Evolutionary conservation across 2,888 invertebrate species (phyloP).

Genomic region (Protonemura montana): DNA sequence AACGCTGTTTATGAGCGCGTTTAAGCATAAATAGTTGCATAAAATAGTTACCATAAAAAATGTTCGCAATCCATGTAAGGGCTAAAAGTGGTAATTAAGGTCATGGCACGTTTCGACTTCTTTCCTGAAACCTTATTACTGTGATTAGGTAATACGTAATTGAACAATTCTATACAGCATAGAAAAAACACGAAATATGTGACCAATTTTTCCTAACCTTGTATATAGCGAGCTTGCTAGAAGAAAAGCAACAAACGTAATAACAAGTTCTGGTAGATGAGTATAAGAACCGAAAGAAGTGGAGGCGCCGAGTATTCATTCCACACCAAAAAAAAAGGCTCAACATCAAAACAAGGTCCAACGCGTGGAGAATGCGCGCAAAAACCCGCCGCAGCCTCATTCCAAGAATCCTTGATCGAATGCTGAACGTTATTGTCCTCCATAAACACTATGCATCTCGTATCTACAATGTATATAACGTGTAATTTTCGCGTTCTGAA

Average conservation of each 20-base stretch:
- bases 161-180: neutral
- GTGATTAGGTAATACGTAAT: neutral
- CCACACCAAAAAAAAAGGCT: neutral
- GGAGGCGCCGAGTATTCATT: neutral
- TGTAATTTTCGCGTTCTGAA: slow-evolving; percentile 18
- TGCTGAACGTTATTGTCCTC: neutral
- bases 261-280: neutral
- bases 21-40: neutral
- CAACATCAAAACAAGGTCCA: neutral
- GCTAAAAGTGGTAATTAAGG: neutral
- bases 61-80: neutral
- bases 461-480: neutral
- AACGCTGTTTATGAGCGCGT: neutral
- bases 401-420: neutral
- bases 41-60: neutral
- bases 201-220: neutral
- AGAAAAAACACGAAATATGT: neutral
- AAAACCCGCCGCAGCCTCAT: neutral
- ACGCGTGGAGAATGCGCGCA: neutral
- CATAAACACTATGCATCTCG: neutral
- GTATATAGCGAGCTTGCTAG: neutral
- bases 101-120: neutral
- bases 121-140: neutral
- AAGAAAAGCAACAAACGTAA: neutral
- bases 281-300: neutral